Percentiles rank a stretch among this genome's conserved stretches.
Conservation (phyloP, 2,888 invertebrate species). For the Noctua comes region DNA sequence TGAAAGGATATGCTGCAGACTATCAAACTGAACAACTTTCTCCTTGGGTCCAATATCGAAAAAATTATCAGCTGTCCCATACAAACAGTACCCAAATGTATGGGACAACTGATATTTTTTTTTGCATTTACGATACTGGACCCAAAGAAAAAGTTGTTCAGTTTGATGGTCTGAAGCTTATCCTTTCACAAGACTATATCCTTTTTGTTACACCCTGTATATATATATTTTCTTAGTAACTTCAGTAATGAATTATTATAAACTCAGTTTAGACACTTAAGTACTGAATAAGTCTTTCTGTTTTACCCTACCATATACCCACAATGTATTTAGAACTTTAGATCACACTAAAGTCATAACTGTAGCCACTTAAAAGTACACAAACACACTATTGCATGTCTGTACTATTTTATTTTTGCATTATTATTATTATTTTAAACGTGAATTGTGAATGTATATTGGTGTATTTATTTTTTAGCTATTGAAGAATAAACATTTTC, state of each 20-base stretch:
- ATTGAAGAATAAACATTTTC: constrained; percentile 90
- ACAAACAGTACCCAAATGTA: no score
- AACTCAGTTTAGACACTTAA: background rate
- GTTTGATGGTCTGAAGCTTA: no score
- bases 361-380: constrained; percentile 48
- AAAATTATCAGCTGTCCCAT: no score
- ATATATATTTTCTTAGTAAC: background rate
- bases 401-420: constrained; percentile 58
- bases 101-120: no score
- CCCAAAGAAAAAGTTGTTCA: no score
- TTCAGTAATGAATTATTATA: background rate
- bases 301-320: background rate
- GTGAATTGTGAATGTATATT: constrained; percentile 87
- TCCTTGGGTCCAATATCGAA: no score
- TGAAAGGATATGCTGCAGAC: no score
- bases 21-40: no score
- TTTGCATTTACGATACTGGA: no score
- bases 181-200: no score
- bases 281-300: background rate
- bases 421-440: constrained; percentile 68
- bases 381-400: constrained; percentile 58
- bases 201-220: no score
- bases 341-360: constrained; percentile 36
- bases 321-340: constrained; percentile 52
- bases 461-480: constrained; percentile 90